Base-by-base conservation (phyloP, 2,888 invertebrate genomes). In the Eupithecia vulgata region DNA sequence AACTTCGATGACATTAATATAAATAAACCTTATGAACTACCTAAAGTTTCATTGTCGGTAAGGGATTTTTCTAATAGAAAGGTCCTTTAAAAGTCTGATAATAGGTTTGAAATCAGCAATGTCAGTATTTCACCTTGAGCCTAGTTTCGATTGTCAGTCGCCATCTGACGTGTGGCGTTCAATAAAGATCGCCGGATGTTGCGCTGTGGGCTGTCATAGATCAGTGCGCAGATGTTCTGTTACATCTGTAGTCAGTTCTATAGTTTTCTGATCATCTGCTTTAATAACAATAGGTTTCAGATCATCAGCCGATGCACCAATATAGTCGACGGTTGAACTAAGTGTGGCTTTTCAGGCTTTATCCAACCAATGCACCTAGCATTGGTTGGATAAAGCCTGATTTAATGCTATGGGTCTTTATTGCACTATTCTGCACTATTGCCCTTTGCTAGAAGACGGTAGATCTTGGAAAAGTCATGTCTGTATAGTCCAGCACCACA, bases 121-220 rank as follows among this genome's bases (percentile, higher is more conserved):
- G 83, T 87, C 84, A 84, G 79, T 83, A 73, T 81, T 83, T 87
- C 84, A 86, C 88, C 88, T 88, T 89, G 87, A 79, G 78, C 75
- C 61, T 64, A 75, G 75, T 75, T 83, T 71, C 72, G 77, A 77
- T 80, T 82, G 80, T 83, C 84, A 83, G 83, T 72, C 72, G 40
- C 81, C 82, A 79, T 78, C 80, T 79, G 83, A 83, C 85, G 83
- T 85, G 82, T 83, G 75, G 72, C 75, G 84, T 85, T 87, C 86
- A 89, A 88, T 90, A 83, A 86, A 83, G 86, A 86, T 85, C 86
- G 84, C 85, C 90, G 90, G 91, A 91, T 90, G 90, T 88, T 84
- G 85, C 83, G 83, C 85, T 88, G 85, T 85, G 87, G 85, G 86
- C 80, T 75, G 77, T 70, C 85, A 87, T 80, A 88, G 88, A 88